Base-by-base conservation (phyloP, 2,113 vertebrate genomes). In the Erinaceus europaeus region DNA sequence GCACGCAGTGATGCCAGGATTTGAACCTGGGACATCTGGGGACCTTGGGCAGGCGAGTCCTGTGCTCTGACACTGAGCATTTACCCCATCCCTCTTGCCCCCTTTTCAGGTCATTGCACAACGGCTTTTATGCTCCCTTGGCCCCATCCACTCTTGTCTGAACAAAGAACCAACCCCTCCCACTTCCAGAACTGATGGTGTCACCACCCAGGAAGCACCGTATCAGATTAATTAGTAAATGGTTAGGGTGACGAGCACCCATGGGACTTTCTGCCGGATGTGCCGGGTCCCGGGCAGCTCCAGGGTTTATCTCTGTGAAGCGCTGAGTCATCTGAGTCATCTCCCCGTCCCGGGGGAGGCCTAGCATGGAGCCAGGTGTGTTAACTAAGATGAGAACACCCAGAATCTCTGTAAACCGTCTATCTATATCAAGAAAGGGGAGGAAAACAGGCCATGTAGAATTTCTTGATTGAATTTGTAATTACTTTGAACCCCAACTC, bases 341-440 rank as follows among this genome's bases (percentile, higher is more conserved):
- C 36, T n/a, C 34, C 88, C 7, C 6, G 17, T 72, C 40, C 46
- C 52, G 3, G 79, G 72, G 50, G 79, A 42, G 25, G 44, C 76
- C 77, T 36, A 9, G n/a, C 64, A 64, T 86, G 21, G n/a, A 65
- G 11, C 65, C 79, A 94, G 88, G 84, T 69, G 3, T 74, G 57
- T 48, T 46, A 82, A 21, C 42, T 18, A 34, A 89, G 86, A 75
- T 1, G 1, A 21, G 12, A 13, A 15, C 2, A 1, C 57, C 15
- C 32, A 2, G 27, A 38, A 36, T 82, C 32, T 23, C 27, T 52
- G 13, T 32, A 10, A n/a, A n/a, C n/a, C n/a, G n/a, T n/a, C n/a
- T n/a, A n/a, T n/a, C n/a, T n/a, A n/a, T n/a, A n/a, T n/a, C n/a
- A n/a, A n/a, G n/a, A n/a, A n/a, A n/a, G n/a, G n/a, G n/a, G n/a